A percentile compares a stretch with the other conserved stretches of the same genome.
These are phyloP conservation scores for Callyntrura guangdongensis DNA, from an alignment of 2,888 invertebrate species.

Conservation along the genomic window DNA sequence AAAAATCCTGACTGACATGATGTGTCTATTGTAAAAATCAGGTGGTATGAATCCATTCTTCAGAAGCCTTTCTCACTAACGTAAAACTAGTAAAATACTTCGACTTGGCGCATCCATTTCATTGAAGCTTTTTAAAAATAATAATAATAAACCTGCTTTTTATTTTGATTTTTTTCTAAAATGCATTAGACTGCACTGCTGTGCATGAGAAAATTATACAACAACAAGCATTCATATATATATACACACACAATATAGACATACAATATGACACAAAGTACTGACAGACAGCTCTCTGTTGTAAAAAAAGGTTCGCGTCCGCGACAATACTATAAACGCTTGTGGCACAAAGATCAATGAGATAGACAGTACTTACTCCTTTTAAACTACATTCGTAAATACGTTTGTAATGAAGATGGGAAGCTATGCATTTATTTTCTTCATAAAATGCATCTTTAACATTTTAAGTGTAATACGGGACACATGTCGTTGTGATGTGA, in stretches of 20 bases:
- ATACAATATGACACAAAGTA: not conserved
- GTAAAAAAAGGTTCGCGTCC: conserved; percentile 37
- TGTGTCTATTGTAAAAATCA: conserved; percentile 27
- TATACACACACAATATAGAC: not conserved
- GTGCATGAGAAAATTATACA: too few species aligned
- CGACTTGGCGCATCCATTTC: not conserved
- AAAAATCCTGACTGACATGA: conserved; percentile 26
- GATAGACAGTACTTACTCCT: not conserved
- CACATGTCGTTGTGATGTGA: conserved; percentile 65
- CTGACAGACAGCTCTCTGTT: conserved; percentile 43
- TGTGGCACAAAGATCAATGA: conserved; percentile 11
- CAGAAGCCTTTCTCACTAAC: conserved; percentile 10
- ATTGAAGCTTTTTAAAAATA: conserved; percentile 12
- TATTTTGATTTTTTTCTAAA: too few species aligned
- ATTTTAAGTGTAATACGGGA: conserved; percentile 64
- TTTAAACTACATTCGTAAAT: not conserved
- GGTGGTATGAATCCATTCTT: conserved; percentile 33
- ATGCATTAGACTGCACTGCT: too few species aligned
- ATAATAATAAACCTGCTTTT: not conserved
- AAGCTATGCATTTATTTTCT: conserved; percentile 49
- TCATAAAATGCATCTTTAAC: conserved; percentile 60
- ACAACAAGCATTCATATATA: too few species aligned
- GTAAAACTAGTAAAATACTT: not conserved
- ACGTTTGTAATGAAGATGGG: not conserved
- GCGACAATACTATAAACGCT: conserved; percentile 15